phyloP scores from a whole-genome alignment of 2,888 invertebrate species.

The Corbicula japonica region DNA sequence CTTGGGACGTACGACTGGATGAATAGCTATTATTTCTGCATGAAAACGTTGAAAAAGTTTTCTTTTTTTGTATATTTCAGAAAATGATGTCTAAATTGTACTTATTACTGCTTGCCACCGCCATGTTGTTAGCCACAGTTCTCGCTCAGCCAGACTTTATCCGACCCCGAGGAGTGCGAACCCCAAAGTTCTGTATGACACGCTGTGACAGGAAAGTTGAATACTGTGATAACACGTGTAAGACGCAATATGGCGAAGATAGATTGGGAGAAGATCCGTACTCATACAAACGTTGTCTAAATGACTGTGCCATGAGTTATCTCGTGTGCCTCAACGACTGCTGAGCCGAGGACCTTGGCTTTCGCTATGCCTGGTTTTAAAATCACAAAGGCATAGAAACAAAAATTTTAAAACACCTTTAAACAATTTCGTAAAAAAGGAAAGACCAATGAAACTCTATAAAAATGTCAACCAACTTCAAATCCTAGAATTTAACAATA shows the following conservation, averaged over 20 bases:
- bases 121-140: slow-evolving; percentile 14
- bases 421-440: too few relatives aligned
- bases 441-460: too few relatives aligned
- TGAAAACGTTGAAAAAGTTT: background rate
- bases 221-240: slow-evolving; percentile 16
- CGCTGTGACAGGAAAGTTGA: slow-evolving; percentile 17
- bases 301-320: slow-evolving; percentile 17
- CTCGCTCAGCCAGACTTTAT: slow-evolving; percentile 13
- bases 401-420: too few relatives aligned
- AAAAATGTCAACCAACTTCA: too few relatives aligned
- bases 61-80: background rate
- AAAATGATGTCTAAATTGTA: slow-evolving; percentile 13
- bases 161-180: background rate
- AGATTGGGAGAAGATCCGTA: slow-evolving; percentile 15
- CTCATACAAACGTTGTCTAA: slow-evolving; percentile 16
- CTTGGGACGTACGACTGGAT: too few relatives aligned
- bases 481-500: too few relatives aligned
- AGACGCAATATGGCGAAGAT: slow-evolving; percentile 14
- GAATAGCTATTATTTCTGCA: too few relatives aligned
- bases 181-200: slow-evolving; percentile 14
- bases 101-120: slow-evolving; percentile 1
- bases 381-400: too few relatives aligned
- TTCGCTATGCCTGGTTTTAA: too few relatives aligned
- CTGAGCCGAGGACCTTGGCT: too few relatives aligned
- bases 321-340: background rate